Evolutionary conservation across 2,888 invertebrate genomes (phyloP).

Genomic region (Steinernema hermaphroditum): DNA sequence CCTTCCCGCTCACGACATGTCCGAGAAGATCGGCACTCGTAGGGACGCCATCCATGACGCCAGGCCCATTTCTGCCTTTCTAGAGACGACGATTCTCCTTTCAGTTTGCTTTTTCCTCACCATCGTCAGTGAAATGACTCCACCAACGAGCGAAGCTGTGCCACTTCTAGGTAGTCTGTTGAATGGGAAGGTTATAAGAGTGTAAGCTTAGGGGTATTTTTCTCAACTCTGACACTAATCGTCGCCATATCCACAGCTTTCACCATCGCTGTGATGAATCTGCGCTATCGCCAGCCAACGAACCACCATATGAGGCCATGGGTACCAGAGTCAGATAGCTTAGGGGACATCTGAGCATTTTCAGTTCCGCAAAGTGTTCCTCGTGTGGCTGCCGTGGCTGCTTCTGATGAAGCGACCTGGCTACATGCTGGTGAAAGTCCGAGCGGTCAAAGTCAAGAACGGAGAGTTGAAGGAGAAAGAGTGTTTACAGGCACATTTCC

Average conservation of each 20-base stretch:
- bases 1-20: constrained; percentile 61
- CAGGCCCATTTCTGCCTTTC: constrained; percentile 24
- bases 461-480: constrained; percentile 35
- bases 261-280: constrained; percentile 56
- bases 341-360: constrained; percentile 28
- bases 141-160: constrained; percentile 81
- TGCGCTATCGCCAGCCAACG: constrained; percentile 55
- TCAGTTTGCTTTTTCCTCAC: constrained; percentile 96
- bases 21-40: constrained; percentile 61
- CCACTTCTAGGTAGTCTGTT: constrained; percentile 55
- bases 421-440: constrained; percentile 31
- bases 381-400: constrained; percentile 59
- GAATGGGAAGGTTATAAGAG: constrained; percentile 3
- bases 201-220: constrained; percentile 52
- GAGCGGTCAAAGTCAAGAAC: constrained; percentile 38
- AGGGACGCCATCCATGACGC: not conserved
- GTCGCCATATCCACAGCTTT: constrained; percentile 57
- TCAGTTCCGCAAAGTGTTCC: constrained; percentile 54
- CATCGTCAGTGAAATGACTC: constrained; percentile 94
- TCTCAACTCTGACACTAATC: constrained; percentile 55
- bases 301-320: constrained; percentile 52
- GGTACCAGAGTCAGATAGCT: constrained; percentile 32
- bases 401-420: constrained; percentile 56
- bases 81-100: constrained; percentile 70
- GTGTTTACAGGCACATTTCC: constrained; percentile 19